Evolutionary conservation across 2,888 invertebrate species (phyloP), one percentile per base, ranked within the genome.

Genomic region (Sinohyriopsis cumingii): DNA sequence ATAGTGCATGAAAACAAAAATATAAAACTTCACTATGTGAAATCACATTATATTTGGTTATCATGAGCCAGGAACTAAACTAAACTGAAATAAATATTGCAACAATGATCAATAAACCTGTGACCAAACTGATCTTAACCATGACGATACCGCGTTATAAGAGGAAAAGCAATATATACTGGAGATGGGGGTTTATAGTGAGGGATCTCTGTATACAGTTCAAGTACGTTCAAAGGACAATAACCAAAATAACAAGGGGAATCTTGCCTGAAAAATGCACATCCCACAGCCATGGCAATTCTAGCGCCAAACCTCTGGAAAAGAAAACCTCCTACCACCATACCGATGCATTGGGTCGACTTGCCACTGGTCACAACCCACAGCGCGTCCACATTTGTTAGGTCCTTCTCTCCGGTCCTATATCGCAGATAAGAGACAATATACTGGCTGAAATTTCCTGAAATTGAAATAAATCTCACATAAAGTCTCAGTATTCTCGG

Each of bases 311-410:
- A 64, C 59, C 77, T 77, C 61, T 74, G 74, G 64, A 88, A 86
- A 59, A 90, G 62, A 6, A 87, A 28, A 0, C 90, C 89, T 5
- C 88, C 89, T 33, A 86, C 33, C 15, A 80, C 78, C 86, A 89
- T 87, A 33, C 84, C 78, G 12, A 82, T 25, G 6, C 89, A 89
- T 73, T 88, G 87, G 12, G 86, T 82, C 67, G 86, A 77, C 45
- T 70, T 76, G 5, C 81, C 81, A 9, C 81, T 45, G 19, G 87
- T 86, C 68, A 79, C 82, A 19, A 88, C 79, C 88, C 88, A 89
- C 15, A 81, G 69, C n/a, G 82, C 79, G 28, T 83, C 77, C 20
- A 75, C 79, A 71, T 86, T 84, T 0, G 71, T 72, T 9, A 84
- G 70, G 59, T 74, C 61, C 12, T 69, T 63, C 7, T 78, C 77